A percentile compares a stretch with the other conserved stretches of the same genome.
These are phyloP conservation scores for Pseudonaja textilis DNA, from an alignment of 2,113 vertebrate species.

Conservation along the genomic window DNA sequence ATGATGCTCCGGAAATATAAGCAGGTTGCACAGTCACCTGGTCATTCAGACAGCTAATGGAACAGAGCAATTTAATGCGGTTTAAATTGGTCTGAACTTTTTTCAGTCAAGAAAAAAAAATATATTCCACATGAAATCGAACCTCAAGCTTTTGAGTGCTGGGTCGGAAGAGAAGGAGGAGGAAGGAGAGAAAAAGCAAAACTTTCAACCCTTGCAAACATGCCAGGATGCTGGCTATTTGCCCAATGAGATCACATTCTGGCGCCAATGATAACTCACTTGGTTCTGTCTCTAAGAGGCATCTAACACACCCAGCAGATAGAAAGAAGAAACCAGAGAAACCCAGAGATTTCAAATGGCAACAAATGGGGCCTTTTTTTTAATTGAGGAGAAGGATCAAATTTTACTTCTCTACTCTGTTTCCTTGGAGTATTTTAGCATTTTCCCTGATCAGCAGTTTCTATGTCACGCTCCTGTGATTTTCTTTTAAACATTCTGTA, in stretches of 20 bases:
- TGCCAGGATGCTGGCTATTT: no score
- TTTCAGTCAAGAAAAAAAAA: background rate
- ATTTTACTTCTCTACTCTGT: background rate
- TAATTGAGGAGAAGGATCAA: background rate
- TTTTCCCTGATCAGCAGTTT: constrained; percentile 18
- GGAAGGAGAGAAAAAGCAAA: background rate
- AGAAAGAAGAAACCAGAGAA: background rate
- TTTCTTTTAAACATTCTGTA: background rate
- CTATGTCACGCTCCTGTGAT: background rate
- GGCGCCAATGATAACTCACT: no score
- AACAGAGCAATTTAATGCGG: background rate
- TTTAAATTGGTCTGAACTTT: background rate
- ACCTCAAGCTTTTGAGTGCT: background rate
- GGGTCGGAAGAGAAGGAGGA: no score
- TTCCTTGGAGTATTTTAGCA: background rate
- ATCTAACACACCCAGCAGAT: background rate
- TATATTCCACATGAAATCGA: background rate
- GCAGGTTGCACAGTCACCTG: background rate
- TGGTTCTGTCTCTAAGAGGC: background rate
- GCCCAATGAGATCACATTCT: background rate
- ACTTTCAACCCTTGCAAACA: background rate
- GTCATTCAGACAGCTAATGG: background rate
- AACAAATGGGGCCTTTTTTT: background rate
- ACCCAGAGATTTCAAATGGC: background rate
- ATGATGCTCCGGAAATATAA: background rate